Base-by-base conservation (phyloP, 2,888 invertebrate genomes). In the Rhogogaster chlorosoma region DNA sequence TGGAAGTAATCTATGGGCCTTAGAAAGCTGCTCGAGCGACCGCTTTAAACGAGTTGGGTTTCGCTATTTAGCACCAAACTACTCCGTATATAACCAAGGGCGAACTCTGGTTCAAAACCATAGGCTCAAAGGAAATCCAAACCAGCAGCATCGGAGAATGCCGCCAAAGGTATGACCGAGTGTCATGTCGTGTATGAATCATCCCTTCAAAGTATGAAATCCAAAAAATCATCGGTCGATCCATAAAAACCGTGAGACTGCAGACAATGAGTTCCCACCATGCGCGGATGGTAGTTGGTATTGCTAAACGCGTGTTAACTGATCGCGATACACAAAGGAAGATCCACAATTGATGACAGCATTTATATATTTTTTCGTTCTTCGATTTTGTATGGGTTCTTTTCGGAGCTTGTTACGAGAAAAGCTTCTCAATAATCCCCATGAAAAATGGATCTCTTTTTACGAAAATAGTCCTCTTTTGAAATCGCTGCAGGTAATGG, bases 11-110 rank as follows among this genome's bases (percentile, higher is more conserved):
- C 42, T 49, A 64, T 70, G 83, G 70, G 22, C 45, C 4, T 83
- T 67, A 22, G 83, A 83, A 49, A 49, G 9, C 80, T 80, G 22
- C 57, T 77, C 45, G 5, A n/a, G 15, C 18, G 32, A 53, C 26
- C 45, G 77, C 32, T 61, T 36, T 26, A 80, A 83, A 83, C 45
- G 83, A 67, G 83, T 83, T 83, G 67, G 83, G 83, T 83, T 83
- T 83, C 83, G 83, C 83, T 45, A 18, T 83, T 83, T 45, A 29
- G 49, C 67, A 45, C 83, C 45, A 32, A 67, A 42, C 80, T 18
- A 61, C 3, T 49, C 26, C 45, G 36, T 53, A 26, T 42, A 49
- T n/a, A 32, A 29, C n/a, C 22, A 73, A 18, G 77, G 32, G 5
- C 53, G 3, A 77, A 77, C 10, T 49, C 15, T 49, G 18, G 29